Percentiles rank a stretch among this genome's conserved stretches.
Conservation (phyloP, 2,113 vertebrate genomes). For the Upupa epops region DNA sequence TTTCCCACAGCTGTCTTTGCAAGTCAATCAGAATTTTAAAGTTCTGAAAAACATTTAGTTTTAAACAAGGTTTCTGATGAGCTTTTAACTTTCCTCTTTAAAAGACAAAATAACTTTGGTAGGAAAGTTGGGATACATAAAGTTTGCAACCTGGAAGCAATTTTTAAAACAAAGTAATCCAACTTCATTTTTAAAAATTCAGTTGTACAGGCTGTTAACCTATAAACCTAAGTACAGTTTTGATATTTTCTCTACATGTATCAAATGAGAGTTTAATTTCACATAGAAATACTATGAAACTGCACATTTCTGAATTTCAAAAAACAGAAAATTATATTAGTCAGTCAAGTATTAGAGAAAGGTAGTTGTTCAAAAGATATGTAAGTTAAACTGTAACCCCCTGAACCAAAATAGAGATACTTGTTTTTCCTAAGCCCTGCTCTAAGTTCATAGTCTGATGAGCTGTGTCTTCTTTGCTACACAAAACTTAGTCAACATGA, state of each 20-base stretch:
- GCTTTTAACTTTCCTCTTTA: not conserved
- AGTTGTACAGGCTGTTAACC: constrained; percentile 52
- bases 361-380: not conserved
- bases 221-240: constrained; percentile 45
- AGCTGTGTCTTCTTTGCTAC: not conserved
- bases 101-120: not conserved
- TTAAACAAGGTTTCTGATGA: constrained; percentile 7
- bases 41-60: not conserved
- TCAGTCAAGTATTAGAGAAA: not conserved
- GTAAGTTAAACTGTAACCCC: not conserved
- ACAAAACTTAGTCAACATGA: not conserved
- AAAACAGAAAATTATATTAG: not conserved
- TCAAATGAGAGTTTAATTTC: constrained; percentile 57
- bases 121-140: constrained; percentile 31
- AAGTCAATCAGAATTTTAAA: not conserved
- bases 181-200: constrained; percentile 17
- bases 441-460: not conserved
- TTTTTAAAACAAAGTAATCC: constrained; percentile 42
- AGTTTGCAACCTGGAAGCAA: constrained; percentile 5
- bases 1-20: not conserved
- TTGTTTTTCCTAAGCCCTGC: not conserved
- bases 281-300: constrained; percentile 47
- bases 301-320: constrained; percentile 10
- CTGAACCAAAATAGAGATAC: not conserved
- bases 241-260: constrained; percentile 47